Base-by-base conservation (phyloP, 2,113 vertebrate genomes). In the Chamaetylas fuelleborni region DNA sequence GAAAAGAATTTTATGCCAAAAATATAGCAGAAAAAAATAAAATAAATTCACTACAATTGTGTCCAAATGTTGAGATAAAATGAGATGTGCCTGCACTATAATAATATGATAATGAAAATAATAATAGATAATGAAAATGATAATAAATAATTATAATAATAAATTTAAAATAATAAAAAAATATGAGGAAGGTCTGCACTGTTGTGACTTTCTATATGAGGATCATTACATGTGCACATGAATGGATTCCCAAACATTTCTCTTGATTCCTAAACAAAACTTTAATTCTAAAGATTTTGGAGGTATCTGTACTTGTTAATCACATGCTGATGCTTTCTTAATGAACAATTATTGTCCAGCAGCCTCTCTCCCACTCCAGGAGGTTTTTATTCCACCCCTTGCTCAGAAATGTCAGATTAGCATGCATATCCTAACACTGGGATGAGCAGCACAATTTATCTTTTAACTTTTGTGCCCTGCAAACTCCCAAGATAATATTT, bases 341-440 rank as follows among this genome's bases (percentile, higher is more conserved):
- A 36, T 4, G 78, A 42, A 54, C 81, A 66, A 15, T 19, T 40
- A 53, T 34, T 53, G 62, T 80, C 77, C 73, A 74, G 28, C 36
- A 84, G 69, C 82, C 50, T 87, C 95, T 91, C 36, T 84, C 38
- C 51, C 42, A 8, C n/a, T 76, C 43, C 56, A 72, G 79, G 86
- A 95, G 40, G 69, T 72, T 96, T 96, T 94, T 53, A 82, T 86
- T 87, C 56, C 9, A 17, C 57, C 79, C 54, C 51, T 90, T 45
- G 51, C 31, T 89, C 92, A 70, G 36, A 95, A 96, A 94, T 82
- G 67, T 90, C 93, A 93, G 78, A 78, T 91, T 94, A 93, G 47
- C 33, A 58, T 85, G 47, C 54, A 48, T 22, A 67, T 38, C 77
- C 47, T 58, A 73, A 76, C 64, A 86, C 78, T 90, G 62, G 66